A percentile compares a stretch with the other conserved stretches of the same genome.
Evolutionary conservation across 2,797 vertebrate genomes (phyloP).

Genomic region (Danio choprae): DNA sequence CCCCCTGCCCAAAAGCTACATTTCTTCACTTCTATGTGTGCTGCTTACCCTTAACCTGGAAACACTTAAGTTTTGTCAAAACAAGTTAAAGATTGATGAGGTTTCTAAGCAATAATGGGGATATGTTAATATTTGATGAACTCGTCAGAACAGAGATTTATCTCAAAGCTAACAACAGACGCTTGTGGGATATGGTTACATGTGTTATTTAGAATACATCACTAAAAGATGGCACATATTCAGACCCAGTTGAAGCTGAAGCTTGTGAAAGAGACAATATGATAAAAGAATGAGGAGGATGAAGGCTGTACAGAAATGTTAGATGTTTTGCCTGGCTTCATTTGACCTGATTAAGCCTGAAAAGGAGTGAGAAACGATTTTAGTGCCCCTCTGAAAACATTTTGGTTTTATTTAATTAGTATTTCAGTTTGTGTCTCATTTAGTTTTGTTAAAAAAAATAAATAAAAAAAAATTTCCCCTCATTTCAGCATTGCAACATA

Average conservation of each 20-base stretch:
- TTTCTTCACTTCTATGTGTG: neutral
- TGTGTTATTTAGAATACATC: constrained; percentile 2
- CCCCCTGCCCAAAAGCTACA: neutral
- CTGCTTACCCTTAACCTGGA: constrained; percentile 68
- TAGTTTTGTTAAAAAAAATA: no score
- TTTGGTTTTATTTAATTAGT: no score
- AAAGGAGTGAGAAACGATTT: constrained; percentile 29
- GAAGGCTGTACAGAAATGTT: neutral
- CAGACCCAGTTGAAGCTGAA: constrained; percentile 6
- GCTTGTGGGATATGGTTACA: constrained; percentile 35
- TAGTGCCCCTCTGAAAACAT: constrained; percentile 5
- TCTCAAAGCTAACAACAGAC: constrained; percentile 24
- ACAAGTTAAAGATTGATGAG: constrained; percentile 55
- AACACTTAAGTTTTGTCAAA: constrained; percentile 64
- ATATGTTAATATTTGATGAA: constrained; percentile 54
- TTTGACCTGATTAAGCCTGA: constrained; percentile 27
- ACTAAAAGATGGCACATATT: neutral
- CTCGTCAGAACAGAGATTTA: constrained; percentile 25
- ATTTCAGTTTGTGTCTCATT: no score
- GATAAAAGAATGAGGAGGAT: constrained; percentile 34
- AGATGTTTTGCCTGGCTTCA: constrained; percentile 22
- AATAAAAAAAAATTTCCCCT: no score
- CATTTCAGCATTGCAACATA: no score
- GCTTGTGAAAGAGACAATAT: neutral
- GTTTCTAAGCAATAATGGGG: constrained; percentile 33